A percentile compares a stretch with the other conserved stretches of the same genome.
Evolutionary conservation across 2,113 vertebrate species (phyloP).

Genomic region (Hyla sarda): DNA sequence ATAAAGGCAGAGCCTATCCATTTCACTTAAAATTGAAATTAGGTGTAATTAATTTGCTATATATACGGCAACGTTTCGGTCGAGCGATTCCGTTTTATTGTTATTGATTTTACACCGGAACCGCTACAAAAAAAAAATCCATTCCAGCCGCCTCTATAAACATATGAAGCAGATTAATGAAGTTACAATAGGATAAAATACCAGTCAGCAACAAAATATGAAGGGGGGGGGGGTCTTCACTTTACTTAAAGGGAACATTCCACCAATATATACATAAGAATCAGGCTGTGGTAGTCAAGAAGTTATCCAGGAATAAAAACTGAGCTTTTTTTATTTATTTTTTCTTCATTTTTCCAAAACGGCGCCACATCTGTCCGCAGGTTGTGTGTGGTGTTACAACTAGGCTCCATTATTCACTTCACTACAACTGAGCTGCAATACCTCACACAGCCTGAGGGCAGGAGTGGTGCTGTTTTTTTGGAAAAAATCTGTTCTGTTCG

Average conservation of each 20-base stretch:
- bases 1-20: conserved; percentile 10
- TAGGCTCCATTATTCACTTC: too few species aligned
- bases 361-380: too few species aligned
- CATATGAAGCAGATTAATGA: conserved; percentile 37
- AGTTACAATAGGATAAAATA: neutral
- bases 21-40: conserved; percentile 46
- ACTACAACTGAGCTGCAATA: too few species aligned
- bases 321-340: too few species aligned
- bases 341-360: too few species aligned
- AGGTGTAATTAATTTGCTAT: conserved; percentile 38
- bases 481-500: too few species aligned
- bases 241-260: neutral
- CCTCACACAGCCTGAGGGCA: too few species aligned
- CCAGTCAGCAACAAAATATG: conserved; percentile 30
- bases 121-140: neutral
- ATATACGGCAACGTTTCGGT: conserved; percentile 17
- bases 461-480: too few species aligned
- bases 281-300: too few species aligned
- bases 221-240: neutral
- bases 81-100: conserved; percentile 29
- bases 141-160: conserved; percentile 8
- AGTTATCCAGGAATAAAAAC: too few species aligned
- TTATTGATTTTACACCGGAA: conserved; percentile 51
- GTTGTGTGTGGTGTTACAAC: too few species aligned
- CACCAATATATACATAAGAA: neutral